Percentiles rank a stretch among this genome's conserved stretches.
Conservation (phyloP, 2,797 vertebrate genomes). For the Xenops minutus region DNA sequence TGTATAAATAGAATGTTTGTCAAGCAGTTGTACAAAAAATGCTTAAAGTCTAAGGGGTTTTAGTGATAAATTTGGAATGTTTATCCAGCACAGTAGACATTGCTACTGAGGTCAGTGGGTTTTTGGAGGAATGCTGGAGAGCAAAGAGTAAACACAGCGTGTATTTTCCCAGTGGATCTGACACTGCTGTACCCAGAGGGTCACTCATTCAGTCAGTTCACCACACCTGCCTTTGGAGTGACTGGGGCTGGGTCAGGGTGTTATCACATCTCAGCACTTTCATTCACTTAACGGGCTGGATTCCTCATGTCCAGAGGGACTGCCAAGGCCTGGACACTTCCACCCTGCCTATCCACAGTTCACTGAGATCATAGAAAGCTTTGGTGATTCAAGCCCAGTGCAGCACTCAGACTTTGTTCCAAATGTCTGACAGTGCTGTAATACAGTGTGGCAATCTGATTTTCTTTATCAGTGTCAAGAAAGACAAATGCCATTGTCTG, state of each 20-base stretch:
- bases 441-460: not conserved
- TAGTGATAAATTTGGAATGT: slow-evolving; percentile 60
- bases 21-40: not conserved
- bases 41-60: not conserved
- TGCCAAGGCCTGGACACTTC: not conserved
- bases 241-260: not conserved
- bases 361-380: not conserved
- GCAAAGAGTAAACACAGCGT: slow-evolving; percentile 34
- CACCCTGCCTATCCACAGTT: not conserved
- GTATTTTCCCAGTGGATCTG: slow-evolving; percentile 54
- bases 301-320: not conserved
- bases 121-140: slow-evolving; percentile 56
- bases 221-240: not conserved
- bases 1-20: not conserved
- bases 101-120: slow-evolving; percentile 49
- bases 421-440: not conserved
- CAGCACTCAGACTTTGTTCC: not conserved
- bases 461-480: not conserved
- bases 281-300: not conserved
- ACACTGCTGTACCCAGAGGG: not conserved
- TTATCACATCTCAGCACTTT: not conserved
- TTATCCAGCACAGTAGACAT: slow-evolving; percentile 35
- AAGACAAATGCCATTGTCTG: not conserved
- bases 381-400: not conserved
- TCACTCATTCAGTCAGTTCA: not conserved